These are phyloP conservation scores for Holcopasites calliopsidis DNA, from an alignment of 1,140 invertebrate species.

Conservation along the genomic window DNA sequence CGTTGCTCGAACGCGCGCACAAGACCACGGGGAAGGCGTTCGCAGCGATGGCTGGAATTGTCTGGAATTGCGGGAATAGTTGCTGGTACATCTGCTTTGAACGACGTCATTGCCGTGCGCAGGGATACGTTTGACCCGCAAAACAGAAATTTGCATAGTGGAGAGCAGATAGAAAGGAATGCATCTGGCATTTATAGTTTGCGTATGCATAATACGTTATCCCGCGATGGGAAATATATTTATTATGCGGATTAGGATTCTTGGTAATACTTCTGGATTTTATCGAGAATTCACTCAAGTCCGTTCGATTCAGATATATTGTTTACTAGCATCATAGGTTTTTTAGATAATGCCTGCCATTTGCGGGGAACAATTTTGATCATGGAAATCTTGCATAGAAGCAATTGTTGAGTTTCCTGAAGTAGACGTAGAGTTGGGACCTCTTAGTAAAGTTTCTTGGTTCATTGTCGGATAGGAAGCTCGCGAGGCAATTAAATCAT, in stretches of 20 bases:
- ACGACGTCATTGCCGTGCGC: not conserved
- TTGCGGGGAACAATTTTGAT: no score
- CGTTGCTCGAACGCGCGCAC: not conserved
- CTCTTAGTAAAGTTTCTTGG: not conserved
- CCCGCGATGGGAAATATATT: no score
- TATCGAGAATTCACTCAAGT: no score
- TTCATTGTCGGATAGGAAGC: not conserved
- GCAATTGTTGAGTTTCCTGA: no score
- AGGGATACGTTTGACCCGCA: not conserved
- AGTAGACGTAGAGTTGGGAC: not conserved
- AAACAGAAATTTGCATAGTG: conserved; percentile 3
- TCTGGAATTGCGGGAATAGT: not conserved
- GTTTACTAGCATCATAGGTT: no score
- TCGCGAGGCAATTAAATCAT: not conserved
- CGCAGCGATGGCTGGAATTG: not conserved
- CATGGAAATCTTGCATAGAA: no score
- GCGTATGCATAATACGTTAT: no score
- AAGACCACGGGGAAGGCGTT: not conserved
- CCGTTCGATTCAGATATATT: not conserved
- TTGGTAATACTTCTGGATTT: no score
- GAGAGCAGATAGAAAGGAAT: no score
- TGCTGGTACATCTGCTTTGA: conserved; percentile 7
- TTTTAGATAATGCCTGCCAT: no score
- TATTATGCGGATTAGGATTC: no score
- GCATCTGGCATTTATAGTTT: not conserved